Base-by-base conservation (phyloP, 2,888 invertebrate species). In the Hemaris fuciformis region DNA sequence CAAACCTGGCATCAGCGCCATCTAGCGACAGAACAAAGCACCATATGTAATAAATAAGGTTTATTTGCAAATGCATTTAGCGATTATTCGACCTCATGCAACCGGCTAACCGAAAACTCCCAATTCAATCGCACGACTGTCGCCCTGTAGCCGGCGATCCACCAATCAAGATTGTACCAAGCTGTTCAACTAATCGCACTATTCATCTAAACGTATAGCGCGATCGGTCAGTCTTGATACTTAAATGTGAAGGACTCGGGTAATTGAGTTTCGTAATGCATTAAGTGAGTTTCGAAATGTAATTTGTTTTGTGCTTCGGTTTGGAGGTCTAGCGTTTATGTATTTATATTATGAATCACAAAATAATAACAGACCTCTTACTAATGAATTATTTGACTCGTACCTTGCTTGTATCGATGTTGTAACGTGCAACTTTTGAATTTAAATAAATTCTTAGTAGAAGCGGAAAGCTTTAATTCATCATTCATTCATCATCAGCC, bases 161-260 rank as follows among this genome's bases (percentile, higher is more conserved):
- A 85, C 83, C 80, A 81, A 86, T 86, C 87, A 85, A 82, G 82
- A 79, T 75, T 80, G 79, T 80, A 77, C 74, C 64, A 74, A 77
- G 68, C 80, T 76, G 78, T 79, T 75, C 81, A 70, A 78, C 76
- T 85, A 87, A 86, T 85, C 84, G 84, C 67, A 76, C 77, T 80
- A 76, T 76, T 72, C 74, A 72, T 75, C 72, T 74, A 65, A 80
- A 75, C 72, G 77, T 73, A 56, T 75, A 76, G 65, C 48, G 25
- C 63, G 74, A 66, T n/a, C 20, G n/a, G 62, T 3, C 4, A 3
- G 38, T 72, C 65, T 83, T 81, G 81, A 77, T 82, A 69, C 67
- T 75, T 22, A 62, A 66, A 64, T 63, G 64, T 67, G 66, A 68
- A 67, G 65, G 67, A 65, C 38, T 38, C n/a, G n/a, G n/a, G n/a